Evolutionary conservation across 2,113 vertebrate genomes (phyloP).

Genomic region (Onychorhynchus coronatus): DNA sequence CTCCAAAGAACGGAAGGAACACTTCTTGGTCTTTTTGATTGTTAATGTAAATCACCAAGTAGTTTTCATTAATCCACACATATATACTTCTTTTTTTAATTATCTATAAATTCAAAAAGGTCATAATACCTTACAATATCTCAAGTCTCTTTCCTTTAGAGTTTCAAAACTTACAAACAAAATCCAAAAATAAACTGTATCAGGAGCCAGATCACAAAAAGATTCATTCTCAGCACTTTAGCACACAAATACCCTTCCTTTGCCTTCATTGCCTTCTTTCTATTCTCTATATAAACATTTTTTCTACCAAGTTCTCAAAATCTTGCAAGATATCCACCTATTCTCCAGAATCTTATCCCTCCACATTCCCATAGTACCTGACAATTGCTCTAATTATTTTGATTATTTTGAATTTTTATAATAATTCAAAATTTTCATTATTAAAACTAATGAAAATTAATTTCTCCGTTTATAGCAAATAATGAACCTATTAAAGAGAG

Average conservation of each 20-base stretch:
- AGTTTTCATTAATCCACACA: neutral
- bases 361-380: neutral
- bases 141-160: neutral
- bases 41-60: slow-evolving; percentile 19
- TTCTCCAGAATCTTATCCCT: neutral
- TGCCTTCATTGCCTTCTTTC: neutral
- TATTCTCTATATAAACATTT: neutral
- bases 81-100: neutral
- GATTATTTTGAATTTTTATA: neutral
- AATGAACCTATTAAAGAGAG: neutral
- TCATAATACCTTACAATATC: neutral
- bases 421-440: neutral
- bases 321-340: neutral
- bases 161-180: neutral
- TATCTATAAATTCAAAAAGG: neutral
- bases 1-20: neutral
- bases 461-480: neutral
- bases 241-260: neutral
- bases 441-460: neutral
- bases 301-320: neutral
- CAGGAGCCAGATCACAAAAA: neutral
- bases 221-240: neutral
- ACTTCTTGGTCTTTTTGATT: neutral
- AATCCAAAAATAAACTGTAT: neutral
- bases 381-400: neutral